A percentile compares a stretch with the other conserved stretches of the same genome.
Evolutionary conservation across 2,797 vertebrate genomes (phyloP).

Genomic region (Channa striata): DNA sequence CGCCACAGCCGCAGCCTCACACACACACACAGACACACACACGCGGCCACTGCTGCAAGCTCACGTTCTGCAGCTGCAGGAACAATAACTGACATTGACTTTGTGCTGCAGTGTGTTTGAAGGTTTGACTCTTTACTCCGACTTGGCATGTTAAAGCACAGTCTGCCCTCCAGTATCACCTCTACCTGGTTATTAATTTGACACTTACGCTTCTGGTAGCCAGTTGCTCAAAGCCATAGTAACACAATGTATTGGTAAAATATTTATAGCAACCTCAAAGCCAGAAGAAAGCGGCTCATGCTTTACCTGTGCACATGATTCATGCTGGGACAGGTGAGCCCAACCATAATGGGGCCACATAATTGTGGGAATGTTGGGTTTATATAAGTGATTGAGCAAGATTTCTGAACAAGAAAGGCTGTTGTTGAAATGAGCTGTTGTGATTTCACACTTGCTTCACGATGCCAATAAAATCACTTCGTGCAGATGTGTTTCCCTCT

Average conservation of each 20-base stretch:
- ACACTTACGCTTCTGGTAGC: conserved; percentile 38
- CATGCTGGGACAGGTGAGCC: conserved; percentile 63
- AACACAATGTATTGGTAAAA: conserved; percentile 57
- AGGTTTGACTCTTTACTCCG: conserved; percentile 10
- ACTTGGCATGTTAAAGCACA: conserved; percentile 39
- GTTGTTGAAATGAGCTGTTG: conserved; percentile 36
- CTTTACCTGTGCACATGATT: neutral
- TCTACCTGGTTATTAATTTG: conserved; percentile 50
- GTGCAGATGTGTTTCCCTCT: conserved; percentile 50
- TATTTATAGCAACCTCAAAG: conserved; percentile 64
- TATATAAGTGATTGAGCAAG: conserved; percentile 57
- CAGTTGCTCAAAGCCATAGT: conserved; percentile 51
- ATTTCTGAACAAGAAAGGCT: conserved; percentile 37
- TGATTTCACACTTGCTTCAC: conserved; percentile 57
- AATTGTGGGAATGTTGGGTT: conserved; percentile 58
- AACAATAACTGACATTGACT: neutral
- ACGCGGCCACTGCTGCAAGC: conserved; percentile 19
- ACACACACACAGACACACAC: conserved; percentile 24
- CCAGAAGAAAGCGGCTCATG: conserved; percentile 31
- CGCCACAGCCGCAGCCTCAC: conserved; percentile 12
- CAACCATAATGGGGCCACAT: conserved; percentile 18
- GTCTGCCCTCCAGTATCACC: conserved; percentile 23
- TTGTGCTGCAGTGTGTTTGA: conserved; percentile 33
- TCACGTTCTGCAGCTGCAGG: conserved; percentile 28
- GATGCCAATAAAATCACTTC: conserved; percentile 43